phyloP scores from a whole-genome alignment of 2,888 invertebrate species.

The Napeogenes sylphis region DNA sequence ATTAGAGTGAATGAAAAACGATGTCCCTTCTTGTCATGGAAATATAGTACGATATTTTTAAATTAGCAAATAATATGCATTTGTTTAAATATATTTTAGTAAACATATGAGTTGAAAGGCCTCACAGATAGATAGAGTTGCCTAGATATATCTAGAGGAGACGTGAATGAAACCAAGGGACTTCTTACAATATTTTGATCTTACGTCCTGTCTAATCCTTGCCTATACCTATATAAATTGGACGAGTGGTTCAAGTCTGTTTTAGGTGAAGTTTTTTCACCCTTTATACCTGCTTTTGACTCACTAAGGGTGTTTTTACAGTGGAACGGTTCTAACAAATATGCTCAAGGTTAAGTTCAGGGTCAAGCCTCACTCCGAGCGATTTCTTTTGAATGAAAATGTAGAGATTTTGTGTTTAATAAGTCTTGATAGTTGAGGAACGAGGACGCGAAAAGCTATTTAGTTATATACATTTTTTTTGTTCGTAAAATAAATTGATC shows the following conservation, averaged over 20 bases:
- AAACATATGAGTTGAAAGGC: no score
- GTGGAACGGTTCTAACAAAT: constrained; percentile 23
- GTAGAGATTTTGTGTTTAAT: constrained; percentile 19
- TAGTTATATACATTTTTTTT: not conserved
- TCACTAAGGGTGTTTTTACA: constrained; percentile 19
- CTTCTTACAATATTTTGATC: no score
- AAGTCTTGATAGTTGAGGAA: constrained; percentile 13
- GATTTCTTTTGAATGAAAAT: constrained; percentile 25
- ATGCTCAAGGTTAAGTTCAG: constrained; percentile 26
- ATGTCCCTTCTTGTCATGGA: not conserved
- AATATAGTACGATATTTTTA: not conserved
- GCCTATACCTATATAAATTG: not conserved
- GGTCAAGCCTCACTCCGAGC: constrained; percentile 26
- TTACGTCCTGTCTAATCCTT: not conserved
- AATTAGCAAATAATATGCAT: not conserved
- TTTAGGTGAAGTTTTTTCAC: constrained; percentile 13
- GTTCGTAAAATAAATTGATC: no score
- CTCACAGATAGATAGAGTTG: no score
- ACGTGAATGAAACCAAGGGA: not conserved
- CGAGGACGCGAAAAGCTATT: not conserved
- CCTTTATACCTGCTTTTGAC: constrained; percentile 16
- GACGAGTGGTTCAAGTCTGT: constrained; percentile 1
- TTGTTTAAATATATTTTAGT: not conserved
- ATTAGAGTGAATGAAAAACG: not conserved
- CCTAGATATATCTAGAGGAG: not conserved